Conservation (phyloP, 35 echinoderm and acorn worm genomes). For the Patiria miniata region DNA sequence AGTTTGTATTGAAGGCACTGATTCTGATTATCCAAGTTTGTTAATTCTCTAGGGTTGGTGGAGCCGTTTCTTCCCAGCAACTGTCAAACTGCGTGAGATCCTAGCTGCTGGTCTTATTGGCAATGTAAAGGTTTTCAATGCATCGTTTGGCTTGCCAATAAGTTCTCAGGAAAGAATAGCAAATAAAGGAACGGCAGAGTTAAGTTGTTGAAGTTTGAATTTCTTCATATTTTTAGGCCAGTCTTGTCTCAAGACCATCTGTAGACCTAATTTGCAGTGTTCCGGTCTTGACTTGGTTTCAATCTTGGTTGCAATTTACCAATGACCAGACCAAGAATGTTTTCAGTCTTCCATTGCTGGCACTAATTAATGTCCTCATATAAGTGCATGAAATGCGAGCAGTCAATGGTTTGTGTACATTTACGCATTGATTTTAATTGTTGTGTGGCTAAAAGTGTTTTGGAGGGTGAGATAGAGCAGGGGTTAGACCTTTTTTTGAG, state of each 20-base stretch:
- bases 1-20: no score
- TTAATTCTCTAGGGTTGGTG: conserved; percentile 57
- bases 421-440: background rate
- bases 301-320: no score
- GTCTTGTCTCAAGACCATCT: no score
- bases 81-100: conserved; percentile 57
- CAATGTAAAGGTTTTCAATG: conserved; percentile 57
- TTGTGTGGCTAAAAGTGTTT: background rate
- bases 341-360: no score
- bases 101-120: conserved; percentile 59
- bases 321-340: background rate
- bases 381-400: no score
- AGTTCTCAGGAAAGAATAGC: background rate
- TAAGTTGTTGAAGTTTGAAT: no score
- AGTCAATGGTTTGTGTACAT: no score
- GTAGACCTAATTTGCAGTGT: no score
- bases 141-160: conserved; percentile 36
- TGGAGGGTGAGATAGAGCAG: background rate
- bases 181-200: background rate
- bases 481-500: background rate
- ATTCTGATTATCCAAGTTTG: background rate
- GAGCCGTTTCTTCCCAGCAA: conserved; percentile 78
- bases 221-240: no score
- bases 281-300: no score
- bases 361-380: background rate